A percentile compares a stretch with the other conserved stretches of the same genome.
phyloP scores from a whole-genome alignment of 2,113 vertebrate genomes.

The Oreocharis arfaki region DNA sequence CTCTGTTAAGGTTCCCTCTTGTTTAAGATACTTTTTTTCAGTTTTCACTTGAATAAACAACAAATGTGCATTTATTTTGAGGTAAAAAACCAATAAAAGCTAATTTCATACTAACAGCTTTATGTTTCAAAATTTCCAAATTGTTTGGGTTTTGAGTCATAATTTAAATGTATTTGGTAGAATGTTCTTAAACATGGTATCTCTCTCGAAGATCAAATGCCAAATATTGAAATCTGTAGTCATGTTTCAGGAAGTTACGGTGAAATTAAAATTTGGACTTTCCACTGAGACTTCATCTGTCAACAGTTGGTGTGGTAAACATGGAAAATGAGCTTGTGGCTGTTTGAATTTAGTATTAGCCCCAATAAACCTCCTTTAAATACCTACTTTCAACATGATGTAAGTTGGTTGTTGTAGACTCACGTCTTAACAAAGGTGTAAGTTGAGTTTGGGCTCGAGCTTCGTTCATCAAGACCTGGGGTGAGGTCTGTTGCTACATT shows the following conservation, averaged over 20 bases:
- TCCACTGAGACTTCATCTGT: constrained; percentile 19
- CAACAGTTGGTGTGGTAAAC: constrained; percentile 15
- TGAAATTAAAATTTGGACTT: constrained; percentile 21
- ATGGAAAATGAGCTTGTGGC: constrained; percentile 33
- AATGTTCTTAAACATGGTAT: neutral
- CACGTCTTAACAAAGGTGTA: neutral
- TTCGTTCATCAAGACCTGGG: neutral
- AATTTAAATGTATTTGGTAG: constrained; percentile 2
- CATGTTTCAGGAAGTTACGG: neutral
- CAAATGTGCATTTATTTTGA: constrained; percentile 77
- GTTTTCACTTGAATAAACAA: constrained; percentile 65
- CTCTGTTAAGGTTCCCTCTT: constrained; percentile 3
- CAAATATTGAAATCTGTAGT: constrained; percentile 13
- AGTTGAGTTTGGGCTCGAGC: neutral
- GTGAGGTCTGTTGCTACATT: neutral
- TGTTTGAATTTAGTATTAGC: constrained; percentile 53
- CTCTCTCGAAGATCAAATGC: neutral
- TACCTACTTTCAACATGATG: constrained; percentile 14
- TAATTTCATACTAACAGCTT: constrained; percentile 76
- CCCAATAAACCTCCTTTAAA: constrained; percentile 48
- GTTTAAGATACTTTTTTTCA: constrained; percentile 35
- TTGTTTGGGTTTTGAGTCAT: neutral
- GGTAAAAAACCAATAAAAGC: constrained; percentile 74
- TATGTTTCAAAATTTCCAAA: constrained; percentile 47
- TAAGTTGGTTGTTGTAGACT: constrained; percentile 53